These are phyloP conservation scores for Macaria liturata DNA, from an alignment of 2,888 invertebrate species.

Conservation along the genomic window DNA sequence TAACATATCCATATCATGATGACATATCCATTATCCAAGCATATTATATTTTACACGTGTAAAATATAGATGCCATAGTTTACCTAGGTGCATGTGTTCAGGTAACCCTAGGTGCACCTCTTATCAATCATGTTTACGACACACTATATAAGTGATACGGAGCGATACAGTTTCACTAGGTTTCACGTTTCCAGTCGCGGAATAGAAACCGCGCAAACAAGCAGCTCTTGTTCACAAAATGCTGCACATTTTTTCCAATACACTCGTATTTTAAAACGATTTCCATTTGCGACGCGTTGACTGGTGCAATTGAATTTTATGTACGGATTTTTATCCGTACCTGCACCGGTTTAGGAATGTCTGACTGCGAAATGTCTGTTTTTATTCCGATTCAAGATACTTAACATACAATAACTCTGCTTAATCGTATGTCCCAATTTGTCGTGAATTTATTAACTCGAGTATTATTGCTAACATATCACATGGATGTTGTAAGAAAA, in stretches of 20 bases:
- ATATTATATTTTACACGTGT: too few relatives aligned
- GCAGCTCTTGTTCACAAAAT: not conserved
- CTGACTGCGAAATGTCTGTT: slow-evolving; percentile 15
- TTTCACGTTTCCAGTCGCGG: slow-evolving; percentile 1
- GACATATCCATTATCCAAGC: too few relatives aligned
- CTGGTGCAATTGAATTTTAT: slow-evolving; percentile 53
- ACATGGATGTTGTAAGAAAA: too few relatives aligned
- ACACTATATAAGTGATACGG: slow-evolving; percentile 27
- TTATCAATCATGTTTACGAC: slow-evolving; percentile 69
- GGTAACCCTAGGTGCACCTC: slow-evolving; percentile 39
- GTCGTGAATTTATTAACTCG: slow-evolving; percentile 15
- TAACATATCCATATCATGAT: too few relatives aligned
- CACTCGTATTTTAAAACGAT: not conserved
- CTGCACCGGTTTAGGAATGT: slow-evolving; percentile 17
- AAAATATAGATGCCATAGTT: too few relatives aligned
- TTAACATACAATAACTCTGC: slow-evolving; percentile 17
- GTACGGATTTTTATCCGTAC: slow-evolving; percentile 30
- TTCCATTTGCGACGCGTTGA: slow-evolving; percentile 35
- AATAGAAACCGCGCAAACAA: slow-evolving; percentile 12
- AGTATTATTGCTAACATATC: too few relatives aligned
- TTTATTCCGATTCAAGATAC: slow-evolving; percentile 16
- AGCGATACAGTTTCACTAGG: slow-evolving; percentile 47
- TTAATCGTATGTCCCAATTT: slow-evolving; percentile 16
- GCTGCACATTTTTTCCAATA: not conserved
- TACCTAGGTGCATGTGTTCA: too few relatives aligned